Base-by-base conservation (phyloP, 2,797 vertebrate genomes). In the Coregonus suidteri region DNA sequence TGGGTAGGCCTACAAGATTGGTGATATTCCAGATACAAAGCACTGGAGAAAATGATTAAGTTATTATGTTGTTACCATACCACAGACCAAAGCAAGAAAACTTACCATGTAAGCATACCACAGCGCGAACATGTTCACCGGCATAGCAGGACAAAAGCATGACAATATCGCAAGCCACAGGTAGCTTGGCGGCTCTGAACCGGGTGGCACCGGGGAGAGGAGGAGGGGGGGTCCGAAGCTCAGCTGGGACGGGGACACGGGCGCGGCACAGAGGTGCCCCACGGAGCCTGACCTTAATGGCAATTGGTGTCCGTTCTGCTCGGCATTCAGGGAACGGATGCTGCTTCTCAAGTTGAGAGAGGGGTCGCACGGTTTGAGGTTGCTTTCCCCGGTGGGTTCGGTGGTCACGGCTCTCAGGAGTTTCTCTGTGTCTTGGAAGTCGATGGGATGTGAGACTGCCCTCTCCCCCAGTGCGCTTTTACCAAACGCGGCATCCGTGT, bases 71-170 rank as follows among this genome's bases (percentile, higher is more conserved):
- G 14, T 1, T 20, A 68, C 2, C 34, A 34, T 34, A 35, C 15
- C 30, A 54, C 20, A 59, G 7, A 20, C 31, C 15, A 15, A 4
- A 4, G 53, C 14, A 9, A 34, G 5, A 34, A 20, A 35, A 87
- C 96, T 96, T 84, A 98, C 97, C 96, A 97, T 95, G 84, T 96
- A 93, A 15, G 98, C 96, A 77, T 97, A 98, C 93, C 98, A 96
- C 87, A 99, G 83, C 11, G 91, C 97, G 4, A 95, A 95, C 25
- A 97, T 87, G 91, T 97, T 99, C 88, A 99, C 84, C 62, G 98
- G 98, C 90, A 94, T 88, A 6, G 95, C 95, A 0, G 95, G 96
- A 84, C 97, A 99, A 92, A 99, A 97, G 82, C 98, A 99, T 73
- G 97, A 96, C 81, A 96, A 70, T 67, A 98, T 94, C 59, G 97